Conservation (phyloP, 2,888 invertebrate species). For the Acheta domesticus region DNA sequence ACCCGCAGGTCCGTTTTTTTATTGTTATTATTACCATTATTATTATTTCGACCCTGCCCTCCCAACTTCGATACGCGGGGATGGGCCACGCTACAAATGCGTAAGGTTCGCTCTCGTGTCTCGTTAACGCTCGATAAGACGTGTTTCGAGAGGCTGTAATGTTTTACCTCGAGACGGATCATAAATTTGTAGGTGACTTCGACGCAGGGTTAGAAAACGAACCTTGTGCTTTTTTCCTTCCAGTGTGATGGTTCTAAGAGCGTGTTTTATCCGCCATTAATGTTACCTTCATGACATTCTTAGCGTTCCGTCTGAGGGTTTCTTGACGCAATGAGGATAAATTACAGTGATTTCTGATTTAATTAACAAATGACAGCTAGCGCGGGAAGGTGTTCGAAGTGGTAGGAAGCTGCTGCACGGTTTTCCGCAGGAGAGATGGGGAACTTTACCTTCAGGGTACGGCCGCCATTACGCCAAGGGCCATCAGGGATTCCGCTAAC, state of each 20-base stretch:
- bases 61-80: not conserved
- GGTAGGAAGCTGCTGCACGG: too few species aligned
- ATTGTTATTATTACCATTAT: not conserved
- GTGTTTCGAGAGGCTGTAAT: not conserved
- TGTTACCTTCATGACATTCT: not conserved
- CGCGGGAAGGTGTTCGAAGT: not conserved
- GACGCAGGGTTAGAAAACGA: not conserved
- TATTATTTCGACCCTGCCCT: not conserved
- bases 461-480: not conserved
- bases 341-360: slow-evolving; percentile 18
- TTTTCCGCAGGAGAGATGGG: too few species aligned
- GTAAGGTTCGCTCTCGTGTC: not conserved
- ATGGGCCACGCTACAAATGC: not conserved
- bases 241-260: not conserved
- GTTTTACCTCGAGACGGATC: not conserved
- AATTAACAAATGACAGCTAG: not conserved
- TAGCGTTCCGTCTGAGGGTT: not conserved
- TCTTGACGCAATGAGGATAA: not conserved
- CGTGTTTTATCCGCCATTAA: not conserved
- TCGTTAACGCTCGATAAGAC: not conserved
- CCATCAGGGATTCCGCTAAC: not conserved
- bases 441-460: not conserved
- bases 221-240: slow-evolving; percentile 8
- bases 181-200: not conserved
- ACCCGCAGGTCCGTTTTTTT: not conserved